Base-by-base conservation (phyloP, 1,140 invertebrate genomes). In the Cheumatopsyche charites region DNA sequence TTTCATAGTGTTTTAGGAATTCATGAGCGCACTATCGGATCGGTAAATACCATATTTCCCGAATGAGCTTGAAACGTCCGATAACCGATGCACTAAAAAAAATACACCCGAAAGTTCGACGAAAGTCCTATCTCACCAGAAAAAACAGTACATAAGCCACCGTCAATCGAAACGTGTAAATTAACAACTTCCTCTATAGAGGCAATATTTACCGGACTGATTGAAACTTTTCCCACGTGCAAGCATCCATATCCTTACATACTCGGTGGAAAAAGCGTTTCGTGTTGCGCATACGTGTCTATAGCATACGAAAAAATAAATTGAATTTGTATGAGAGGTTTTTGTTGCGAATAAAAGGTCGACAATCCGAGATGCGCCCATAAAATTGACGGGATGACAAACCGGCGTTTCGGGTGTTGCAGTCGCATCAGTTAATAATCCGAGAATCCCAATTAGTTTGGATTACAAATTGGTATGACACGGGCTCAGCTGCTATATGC, bases 381-480 rank as follows among this genome's bases (percentile, higher is more conserved):
- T 47, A 45, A 66, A 47, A 26, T 43, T 36, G 63, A 42, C 36
- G 4, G 49, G 67, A 41, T 69, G 67, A 69, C 67, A 69, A 58
- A 62, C 29, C 52, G 29, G 25, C 3, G 49, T 58, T 45, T 52
- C 47, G 47, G 47, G 47, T 52, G 47, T 52, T 47, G 45, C 62
- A 19, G 25, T 26, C 70, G 45, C 41, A 49, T 63, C 66, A 70
- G 17, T 69, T 70, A 70, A 69, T 73, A 73, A 73, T 70, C 72
- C 61, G 26, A 70, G 62, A 61, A 66, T 52, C 67, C 67, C 72
- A 70, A 73, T 73, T 73, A 70, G 67, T 73, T 73, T 70, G 72
- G 72, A 70, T 73, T 73, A 73, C 68, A 73, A 73, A 73, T 73
- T 73, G 68, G 43, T 73, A 65, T 73, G 72, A 73, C 72, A 73